These are phyloP conservation scores for Triplophysa bombifrons DNA, from an alignment of 2,797 vertebrate genomes.

Conservation along the genomic window DNA sequence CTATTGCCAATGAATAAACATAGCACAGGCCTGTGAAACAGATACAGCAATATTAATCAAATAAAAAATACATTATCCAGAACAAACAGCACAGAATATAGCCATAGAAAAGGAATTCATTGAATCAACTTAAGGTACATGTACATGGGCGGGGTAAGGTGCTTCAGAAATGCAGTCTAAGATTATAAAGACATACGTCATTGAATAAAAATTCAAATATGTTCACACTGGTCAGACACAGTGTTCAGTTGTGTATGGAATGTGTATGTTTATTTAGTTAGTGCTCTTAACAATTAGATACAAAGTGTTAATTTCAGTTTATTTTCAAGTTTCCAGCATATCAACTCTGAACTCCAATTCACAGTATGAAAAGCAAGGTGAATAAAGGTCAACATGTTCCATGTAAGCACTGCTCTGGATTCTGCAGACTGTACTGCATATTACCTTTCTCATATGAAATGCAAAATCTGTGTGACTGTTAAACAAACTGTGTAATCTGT, in stretches of 20 bases:
- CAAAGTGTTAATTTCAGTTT: neutral
- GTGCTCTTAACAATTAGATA: neutral
- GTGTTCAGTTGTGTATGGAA: neutral
- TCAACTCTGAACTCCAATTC: neutral
- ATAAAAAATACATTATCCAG: neutral
- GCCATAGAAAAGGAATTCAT: too few relatives aligned
- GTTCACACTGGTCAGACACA: neutral
- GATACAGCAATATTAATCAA: neutral
- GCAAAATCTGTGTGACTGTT: neutral
- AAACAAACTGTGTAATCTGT: neutral
- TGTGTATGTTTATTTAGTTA: neutral
- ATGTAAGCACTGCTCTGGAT: neutral
- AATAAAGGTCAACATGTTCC: neutral
- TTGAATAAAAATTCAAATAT: constrained; percentile 5
- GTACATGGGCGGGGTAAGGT: neutral
- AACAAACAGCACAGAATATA: neutral
- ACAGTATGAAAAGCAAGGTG: neutral
- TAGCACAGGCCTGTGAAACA: neutral
- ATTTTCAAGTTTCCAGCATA: neutral
- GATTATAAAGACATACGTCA: neutral
- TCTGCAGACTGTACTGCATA: neutral
- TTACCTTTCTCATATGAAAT: constrained; percentile 6
- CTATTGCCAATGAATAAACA: neutral
- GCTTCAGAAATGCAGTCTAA: neutral
- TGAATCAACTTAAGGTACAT: neutral